Conservation (phyloP, 1,140 invertebrate species). For the Caenorhabditis tropicalis region DNA sequence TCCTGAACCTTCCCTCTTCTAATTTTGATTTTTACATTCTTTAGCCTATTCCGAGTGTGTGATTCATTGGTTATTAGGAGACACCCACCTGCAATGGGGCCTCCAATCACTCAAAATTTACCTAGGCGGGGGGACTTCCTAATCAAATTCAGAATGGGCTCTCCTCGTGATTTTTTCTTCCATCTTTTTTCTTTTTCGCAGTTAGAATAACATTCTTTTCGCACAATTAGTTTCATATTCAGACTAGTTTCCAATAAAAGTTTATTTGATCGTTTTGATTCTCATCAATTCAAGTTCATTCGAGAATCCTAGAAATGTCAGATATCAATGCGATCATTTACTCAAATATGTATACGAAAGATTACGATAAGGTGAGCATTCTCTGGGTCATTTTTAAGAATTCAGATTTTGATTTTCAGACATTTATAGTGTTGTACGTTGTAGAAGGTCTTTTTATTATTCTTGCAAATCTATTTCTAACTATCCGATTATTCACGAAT, state of each 20-base stretch:
- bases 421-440: slow-evolving; percentile 12
- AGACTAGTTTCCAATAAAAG: neutral
- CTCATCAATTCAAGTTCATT: slow-evolving; percentile 36
- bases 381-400: neutral
- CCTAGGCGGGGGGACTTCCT: neutral
- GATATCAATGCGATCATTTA: slow-evolving; percentile 22
- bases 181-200: neutral
- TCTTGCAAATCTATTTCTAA: slow-evolving; percentile 14
- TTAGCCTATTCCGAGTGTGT: neutral
- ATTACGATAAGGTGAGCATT: slow-evolving; percentile 29
- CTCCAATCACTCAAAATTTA: neutral
- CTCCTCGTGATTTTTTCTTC: neutral
- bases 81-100: slow-evolving; percentile 21
- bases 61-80: neutral
- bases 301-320: slow-evolving; percentile 45
- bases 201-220: neutral
- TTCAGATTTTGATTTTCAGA: slow-evolving; percentile 34
- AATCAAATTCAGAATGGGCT: neutral
- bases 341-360: neutral
- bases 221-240: neutral
- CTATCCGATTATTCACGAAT: neutral
- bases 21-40: neutral
- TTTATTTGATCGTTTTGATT: neutral
- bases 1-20: neutral
- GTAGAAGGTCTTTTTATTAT: slow-evolving; percentile 16